These are phyloP conservation scores for Clytia hemisphaerica DNA, from an alignment of 30 jellyfish, hydroid and myxozoan species.

Conservation along the genomic window DNA sequence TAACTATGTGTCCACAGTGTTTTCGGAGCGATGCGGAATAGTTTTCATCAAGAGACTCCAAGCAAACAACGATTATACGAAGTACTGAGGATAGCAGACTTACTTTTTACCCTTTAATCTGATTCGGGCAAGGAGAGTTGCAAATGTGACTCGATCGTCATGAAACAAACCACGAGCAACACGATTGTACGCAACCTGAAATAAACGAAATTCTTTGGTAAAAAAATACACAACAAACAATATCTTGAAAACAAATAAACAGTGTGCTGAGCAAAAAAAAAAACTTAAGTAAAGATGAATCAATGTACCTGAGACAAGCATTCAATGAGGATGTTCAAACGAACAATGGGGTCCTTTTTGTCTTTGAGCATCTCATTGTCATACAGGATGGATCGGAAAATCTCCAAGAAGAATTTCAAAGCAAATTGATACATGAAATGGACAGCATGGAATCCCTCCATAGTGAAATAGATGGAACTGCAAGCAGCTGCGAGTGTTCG, in stretches of 20 bases:
- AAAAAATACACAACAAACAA: neutral
- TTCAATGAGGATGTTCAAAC: slow-evolving; percentile 53
- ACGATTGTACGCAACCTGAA: slow-evolving; percentile 69
- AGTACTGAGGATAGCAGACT: too few relatives aligned
- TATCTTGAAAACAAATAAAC: neutral
- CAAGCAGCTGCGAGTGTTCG: slow-evolving; percentile 78
- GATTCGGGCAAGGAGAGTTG: slow-evolving; percentile 56
- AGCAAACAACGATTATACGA: too few relatives aligned
- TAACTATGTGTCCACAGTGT: too few relatives aligned
- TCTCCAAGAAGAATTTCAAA: slow-evolving; percentile 80
- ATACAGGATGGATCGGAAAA: slow-evolving; percentile 63
- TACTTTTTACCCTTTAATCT: slow-evolving; percentile 53
- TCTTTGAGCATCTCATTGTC: slow-evolving; percentile 68
- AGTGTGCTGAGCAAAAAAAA: too few relatives aligned
- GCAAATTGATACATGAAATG: slow-evolving; percentile 88
- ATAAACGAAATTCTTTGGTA: neutral
- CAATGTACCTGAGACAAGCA: slow-evolving; percentile 60
- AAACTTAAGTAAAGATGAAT: too few relatives aligned
- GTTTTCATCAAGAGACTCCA: too few relatives aligned
- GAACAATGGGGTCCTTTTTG: slow-evolving; percentile 52
- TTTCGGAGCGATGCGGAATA: too few relatives aligned
- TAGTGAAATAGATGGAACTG: slow-evolving; percentile 80
- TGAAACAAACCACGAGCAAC: slow-evolving; percentile 87
- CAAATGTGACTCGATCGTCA: slow-evolving; percentile 79
- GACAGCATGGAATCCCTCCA: slow-evolving; percentile 67